These are phyloP conservation scores for Vidua chalybeata DNA, from an alignment of 2,113 vertebrate genomes.

Conservation along the genomic window DNA sequence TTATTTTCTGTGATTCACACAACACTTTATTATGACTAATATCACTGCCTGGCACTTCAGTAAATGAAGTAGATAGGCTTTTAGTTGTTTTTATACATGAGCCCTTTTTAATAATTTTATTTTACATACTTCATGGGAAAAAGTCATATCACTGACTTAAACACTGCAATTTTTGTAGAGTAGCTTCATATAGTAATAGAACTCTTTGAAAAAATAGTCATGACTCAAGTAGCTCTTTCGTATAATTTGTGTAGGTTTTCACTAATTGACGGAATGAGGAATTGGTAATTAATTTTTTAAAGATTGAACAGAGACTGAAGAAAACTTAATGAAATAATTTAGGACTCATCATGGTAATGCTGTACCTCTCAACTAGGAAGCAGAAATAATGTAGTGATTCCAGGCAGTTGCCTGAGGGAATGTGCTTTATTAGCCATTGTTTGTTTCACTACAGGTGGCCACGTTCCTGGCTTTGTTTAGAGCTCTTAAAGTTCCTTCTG, in stretches of 20 bases:
- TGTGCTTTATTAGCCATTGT: background rate
- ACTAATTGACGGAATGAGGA: background rate
- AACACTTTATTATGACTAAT: background rate
- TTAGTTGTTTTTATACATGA: background rate
- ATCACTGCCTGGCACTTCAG: background rate
- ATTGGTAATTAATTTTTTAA: conserved; percentile 31
- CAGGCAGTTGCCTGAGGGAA: background rate
- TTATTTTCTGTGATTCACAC: background rate
- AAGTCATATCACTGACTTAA: background rate
- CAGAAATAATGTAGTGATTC: background rate
- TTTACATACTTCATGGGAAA: background rate
- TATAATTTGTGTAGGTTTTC: background rate
- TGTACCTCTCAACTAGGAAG: background rate
- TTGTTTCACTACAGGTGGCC: background rate
- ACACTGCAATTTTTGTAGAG: background rate
- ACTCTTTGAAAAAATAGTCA: background rate
- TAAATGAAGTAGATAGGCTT: background rate
- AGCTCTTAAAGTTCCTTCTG: background rate
- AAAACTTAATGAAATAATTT: conserved; percentile 25
- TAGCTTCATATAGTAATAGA: background rate
- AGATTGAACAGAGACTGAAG: background rate
- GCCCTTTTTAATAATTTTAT: background rate
- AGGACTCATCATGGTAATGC: background rate
- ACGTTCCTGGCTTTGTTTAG: background rate
- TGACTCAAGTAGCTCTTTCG: background rate